Conservation (phyloP, 2,113 vertebrate species). For the Sprattus sprattus region DNA sequence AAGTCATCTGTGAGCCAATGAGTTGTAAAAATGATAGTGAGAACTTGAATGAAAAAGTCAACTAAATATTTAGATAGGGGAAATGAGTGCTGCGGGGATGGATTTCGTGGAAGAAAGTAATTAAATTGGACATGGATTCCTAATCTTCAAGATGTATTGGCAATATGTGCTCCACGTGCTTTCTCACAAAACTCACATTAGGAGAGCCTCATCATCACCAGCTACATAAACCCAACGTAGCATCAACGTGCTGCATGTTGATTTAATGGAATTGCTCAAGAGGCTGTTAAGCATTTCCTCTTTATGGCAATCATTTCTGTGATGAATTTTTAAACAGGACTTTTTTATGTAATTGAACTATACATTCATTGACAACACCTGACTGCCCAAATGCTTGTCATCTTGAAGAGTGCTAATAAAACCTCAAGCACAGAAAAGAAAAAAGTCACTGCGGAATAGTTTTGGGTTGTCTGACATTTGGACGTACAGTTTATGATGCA, state of each 20-base stretch:
- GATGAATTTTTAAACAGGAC: neutral
- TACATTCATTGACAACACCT: neutral
- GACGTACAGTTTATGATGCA: neutral
- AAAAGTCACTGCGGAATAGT: neutral
- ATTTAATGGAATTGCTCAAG: constrained; percentile 5
- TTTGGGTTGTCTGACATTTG: neutral
- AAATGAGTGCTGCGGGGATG: neutral
- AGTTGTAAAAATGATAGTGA: neutral
- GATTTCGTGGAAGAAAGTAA: constrained; percentile 27
- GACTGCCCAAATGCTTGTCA: neutral
- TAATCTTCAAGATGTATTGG: neutral
- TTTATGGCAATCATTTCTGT: neutral
- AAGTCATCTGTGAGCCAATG: neutral
- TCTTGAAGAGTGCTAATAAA: neutral
- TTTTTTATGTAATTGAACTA: neutral
- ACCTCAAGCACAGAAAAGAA: neutral
- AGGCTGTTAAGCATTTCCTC: neutral
- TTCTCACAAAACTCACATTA: constrained; percentile 5
- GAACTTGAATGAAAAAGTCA: neutral
- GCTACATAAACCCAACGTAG: neutral
- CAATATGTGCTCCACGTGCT: neutral
- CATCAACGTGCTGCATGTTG: neutral
- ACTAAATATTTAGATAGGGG: neutral
- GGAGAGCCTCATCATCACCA: neutral
- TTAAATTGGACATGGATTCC: neutral